These are phyloP conservation scores for Lithobates sylvaticus DNA, from an alignment of 2,797 vertebrate genomes.

Conservation along the genomic window DNA sequence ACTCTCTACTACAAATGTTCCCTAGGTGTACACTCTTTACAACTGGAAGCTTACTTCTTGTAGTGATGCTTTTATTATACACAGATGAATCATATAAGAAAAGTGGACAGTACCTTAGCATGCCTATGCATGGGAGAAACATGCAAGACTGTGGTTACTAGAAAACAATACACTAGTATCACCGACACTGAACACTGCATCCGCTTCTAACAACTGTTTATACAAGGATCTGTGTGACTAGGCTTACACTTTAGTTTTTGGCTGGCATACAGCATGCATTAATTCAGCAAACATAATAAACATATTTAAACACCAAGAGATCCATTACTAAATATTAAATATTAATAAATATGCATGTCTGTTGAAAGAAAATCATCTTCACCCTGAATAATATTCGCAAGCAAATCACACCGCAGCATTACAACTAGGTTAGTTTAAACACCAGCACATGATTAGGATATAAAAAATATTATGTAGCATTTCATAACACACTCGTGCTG, in stretches of 20 bases:
- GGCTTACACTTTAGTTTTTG: background rate
- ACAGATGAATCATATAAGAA: too few species aligned
- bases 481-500: slow-evolving; percentile 48
- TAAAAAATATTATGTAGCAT: background rate
- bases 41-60: too few species aligned
- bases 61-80: too few species aligned
- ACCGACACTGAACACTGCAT: too few species aligned
- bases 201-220: background rate
- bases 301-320: background rate
- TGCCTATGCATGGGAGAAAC: background rate
- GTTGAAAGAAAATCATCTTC: background rate
- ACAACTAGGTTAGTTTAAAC: slow-evolving; percentile 24
- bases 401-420: slow-evolving; percentile 2
- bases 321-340: background rate
- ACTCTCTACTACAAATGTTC: too few species aligned
- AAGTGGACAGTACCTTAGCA: background rate
- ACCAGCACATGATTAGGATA: slow-evolving; percentile 8
- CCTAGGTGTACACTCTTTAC: too few species aligned
- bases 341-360: too few species aligned
- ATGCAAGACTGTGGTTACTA: background rate
- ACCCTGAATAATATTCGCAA: background rate
- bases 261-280: background rate
- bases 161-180: too few species aligned
- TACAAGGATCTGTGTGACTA: too few species aligned
- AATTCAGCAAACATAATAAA: slow-evolving; percentile 1